Evolutionary conservation across 2,888 invertebrate species (phyloP).

Genomic region (Tubiluchus corallicola): DNA sequence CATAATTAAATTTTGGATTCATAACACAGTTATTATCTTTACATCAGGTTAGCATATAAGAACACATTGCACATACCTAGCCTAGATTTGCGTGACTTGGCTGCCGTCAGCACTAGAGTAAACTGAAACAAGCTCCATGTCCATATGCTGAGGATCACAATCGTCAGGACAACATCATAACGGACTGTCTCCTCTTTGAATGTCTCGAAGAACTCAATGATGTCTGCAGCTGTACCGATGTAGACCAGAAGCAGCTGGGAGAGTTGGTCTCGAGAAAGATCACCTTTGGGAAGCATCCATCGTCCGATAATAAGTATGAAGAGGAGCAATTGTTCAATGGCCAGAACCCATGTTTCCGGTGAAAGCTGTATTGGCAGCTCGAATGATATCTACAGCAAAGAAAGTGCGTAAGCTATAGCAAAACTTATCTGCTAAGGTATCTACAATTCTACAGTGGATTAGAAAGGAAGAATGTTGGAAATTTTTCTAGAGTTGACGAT

Average conservation of each 20-base stretch:
- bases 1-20: too few relatives aligned
- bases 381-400: too few relatives aligned
- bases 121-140: conserved; percentile 26
- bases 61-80: conserved; percentile 17
- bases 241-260: conserved; percentile 30
- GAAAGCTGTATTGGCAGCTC: too few relatives aligned
- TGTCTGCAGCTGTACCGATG: conserved; percentile 25
- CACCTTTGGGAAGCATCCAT: conserved; percentile 24
- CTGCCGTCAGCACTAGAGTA: conserved; percentile 24
- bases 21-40: too few relatives aligned
- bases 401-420: too few relatives aligned
- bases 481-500: too few relatives aligned
- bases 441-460: too few relatives aligned
- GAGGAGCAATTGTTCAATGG: conserved; percentile 14
- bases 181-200: conserved; percentile 16
- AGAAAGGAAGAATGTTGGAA: too few relatives aligned
- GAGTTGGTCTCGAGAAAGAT: conserved; percentile 25
- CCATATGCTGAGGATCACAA: conserved; percentile 23
- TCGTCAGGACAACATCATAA: conserved; percentile 17
- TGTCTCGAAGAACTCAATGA: conserved; percentile 20
- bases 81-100: conserved; percentile 19
- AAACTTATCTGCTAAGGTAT: too few relatives aligned
- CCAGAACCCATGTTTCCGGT: conserved; percentile 12
- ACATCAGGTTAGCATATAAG: too few relatives aligned
- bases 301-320: conserved; percentile 27